Conservation (phyloP, 2,113 vertebrate species). For the Rhinolophus sinicus region DNA sequence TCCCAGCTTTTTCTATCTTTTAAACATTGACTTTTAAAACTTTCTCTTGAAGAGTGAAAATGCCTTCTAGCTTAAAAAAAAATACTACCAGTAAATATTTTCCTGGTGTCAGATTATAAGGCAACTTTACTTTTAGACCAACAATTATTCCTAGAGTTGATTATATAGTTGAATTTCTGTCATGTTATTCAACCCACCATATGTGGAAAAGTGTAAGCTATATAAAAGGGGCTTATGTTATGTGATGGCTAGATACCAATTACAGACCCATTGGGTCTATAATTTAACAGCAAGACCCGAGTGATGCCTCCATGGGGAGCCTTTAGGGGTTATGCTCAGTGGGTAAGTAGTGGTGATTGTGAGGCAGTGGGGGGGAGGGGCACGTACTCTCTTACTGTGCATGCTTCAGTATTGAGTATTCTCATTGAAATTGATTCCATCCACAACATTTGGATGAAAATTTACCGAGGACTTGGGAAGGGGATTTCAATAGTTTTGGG, state of each 20-base stretch:
- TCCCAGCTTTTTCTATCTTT: not conserved
- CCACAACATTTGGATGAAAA: slow-evolving; percentile 38
- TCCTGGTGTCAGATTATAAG: slow-evolving; percentile 9
- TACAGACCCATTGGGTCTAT: not conserved
- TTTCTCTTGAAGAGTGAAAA: slow-evolving; percentile 42
- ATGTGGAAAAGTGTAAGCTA: slow-evolving; percentile 20
- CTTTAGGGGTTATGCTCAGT: not conserved
- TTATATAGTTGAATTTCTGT: slow-evolving; percentile 23
- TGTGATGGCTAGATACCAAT: not conserved
- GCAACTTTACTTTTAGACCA: not conserved
- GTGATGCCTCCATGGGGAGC: not conserved
- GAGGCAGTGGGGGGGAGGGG: not conserved
- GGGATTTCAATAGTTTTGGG: not conserved
- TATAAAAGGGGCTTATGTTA: not conserved
- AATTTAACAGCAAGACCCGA: not conserved
- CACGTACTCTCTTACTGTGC: not conserved
- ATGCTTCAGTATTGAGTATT: not conserved
- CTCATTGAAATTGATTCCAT: not conserved
- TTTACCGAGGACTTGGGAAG: not conserved
- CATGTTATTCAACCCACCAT: not conserved
- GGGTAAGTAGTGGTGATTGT: not conserved
- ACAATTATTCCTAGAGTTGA: not conserved
- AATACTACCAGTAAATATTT: not conserved
- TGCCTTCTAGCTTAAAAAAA: not conserved
- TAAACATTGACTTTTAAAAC: not conserved